These are phyloP conservation scores for Hepsetus odoe DNA, from an alignment of 2,113 vertebrate species.

Conservation along the genomic window DNA sequence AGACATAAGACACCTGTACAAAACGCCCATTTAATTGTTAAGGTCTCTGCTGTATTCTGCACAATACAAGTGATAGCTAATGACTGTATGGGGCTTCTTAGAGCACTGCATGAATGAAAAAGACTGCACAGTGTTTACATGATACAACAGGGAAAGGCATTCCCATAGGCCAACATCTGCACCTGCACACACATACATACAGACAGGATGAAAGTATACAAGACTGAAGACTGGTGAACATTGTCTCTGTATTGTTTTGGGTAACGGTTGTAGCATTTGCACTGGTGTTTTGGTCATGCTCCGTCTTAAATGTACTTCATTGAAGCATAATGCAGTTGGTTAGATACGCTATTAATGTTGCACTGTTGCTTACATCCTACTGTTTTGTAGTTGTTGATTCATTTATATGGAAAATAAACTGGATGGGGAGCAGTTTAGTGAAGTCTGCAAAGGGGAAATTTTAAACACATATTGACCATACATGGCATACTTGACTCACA, in stretches of 20 bases:
- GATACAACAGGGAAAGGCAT: conserved; percentile 25
- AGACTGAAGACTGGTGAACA: conserved; percentile 1
- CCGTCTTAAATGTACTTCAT: not conserved
- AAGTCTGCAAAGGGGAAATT: conserved; percentile 4
- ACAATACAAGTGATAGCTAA: conserved; percentile 40
- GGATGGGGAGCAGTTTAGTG: not conserved
- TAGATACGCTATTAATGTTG: not conserved
- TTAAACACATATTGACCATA: not conserved
- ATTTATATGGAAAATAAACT: not conserved
- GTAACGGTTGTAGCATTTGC: not conserved
- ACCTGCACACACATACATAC: conserved; percentile 9
- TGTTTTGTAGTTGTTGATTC: not conserved
- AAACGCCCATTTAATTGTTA: conserved; percentile 34
- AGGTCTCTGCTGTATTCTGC: conserved; percentile 33
- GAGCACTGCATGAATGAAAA: conserved; percentile 34
- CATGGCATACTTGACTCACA: not conserved
- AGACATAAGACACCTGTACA: conserved; percentile 59
- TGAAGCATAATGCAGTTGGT: conserved; percentile 6
- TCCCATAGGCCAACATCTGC: conserved; percentile 22
- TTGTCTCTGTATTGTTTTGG: not conserved
- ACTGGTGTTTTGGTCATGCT: not conserved
- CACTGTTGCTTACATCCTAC: conserved; percentile 3
- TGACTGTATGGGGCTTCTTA: conserved; percentile 44
- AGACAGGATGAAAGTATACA: conserved; percentile 19
- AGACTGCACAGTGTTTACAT: conserved; percentile 41